Percentiles rank a stretch among this genome's conserved stretches.
These are phyloP conservation scores for Quadriops clusia DNA, from an alignment of 2,888 invertebrate species.

Conservation along the genomic window DNA sequence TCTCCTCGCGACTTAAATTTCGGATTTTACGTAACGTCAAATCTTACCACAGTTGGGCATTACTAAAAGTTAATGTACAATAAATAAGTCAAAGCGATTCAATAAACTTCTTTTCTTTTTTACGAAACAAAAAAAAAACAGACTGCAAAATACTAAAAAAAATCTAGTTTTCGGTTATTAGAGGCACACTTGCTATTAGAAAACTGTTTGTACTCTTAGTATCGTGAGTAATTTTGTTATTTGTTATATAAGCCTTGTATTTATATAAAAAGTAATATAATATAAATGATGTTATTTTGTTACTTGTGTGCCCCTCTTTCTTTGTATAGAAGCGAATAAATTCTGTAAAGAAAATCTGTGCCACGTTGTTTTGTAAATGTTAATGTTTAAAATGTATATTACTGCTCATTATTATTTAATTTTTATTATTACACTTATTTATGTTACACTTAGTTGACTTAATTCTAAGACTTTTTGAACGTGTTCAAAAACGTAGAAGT, in stretches of 20 bases:
- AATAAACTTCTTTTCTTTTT: no score
- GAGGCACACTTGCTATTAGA: no score
- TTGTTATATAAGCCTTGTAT: no score
- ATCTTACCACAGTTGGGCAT: constrained; percentile 15
- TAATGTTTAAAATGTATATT: constrained; percentile 21
- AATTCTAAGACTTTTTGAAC: constrained; percentile 20
- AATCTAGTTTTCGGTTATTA: no score
- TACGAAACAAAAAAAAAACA: no score
- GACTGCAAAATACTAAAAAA: no score
- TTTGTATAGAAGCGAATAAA: constrained; percentile 1
- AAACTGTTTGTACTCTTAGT: no score
- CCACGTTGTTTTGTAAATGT: constrained; percentile 21
- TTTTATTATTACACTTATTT: constrained; percentile 19
- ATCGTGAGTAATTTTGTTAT: no score
- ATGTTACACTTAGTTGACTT: constrained; percentile 20
- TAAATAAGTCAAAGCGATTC: no score
- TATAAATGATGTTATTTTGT: constrained; percentile 18
- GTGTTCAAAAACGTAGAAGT: constrained; percentile 11
- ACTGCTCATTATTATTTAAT: constrained; percentile 21
- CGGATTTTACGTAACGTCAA: constrained; percentile 1
- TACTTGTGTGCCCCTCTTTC: constrained; percentile 20
- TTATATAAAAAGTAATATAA: no score
- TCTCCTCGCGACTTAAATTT: constrained; percentile 1
- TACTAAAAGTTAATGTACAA: constrained; percentile 15
- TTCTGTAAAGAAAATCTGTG: constrained; percentile 15